A percentile compares a stretch with the other conserved stretches of the same genome.
These are phyloP conservation scores for Pocota personata DNA, from an alignment of 2,888 invertebrate species.

Conservation along the genomic window DNA sequence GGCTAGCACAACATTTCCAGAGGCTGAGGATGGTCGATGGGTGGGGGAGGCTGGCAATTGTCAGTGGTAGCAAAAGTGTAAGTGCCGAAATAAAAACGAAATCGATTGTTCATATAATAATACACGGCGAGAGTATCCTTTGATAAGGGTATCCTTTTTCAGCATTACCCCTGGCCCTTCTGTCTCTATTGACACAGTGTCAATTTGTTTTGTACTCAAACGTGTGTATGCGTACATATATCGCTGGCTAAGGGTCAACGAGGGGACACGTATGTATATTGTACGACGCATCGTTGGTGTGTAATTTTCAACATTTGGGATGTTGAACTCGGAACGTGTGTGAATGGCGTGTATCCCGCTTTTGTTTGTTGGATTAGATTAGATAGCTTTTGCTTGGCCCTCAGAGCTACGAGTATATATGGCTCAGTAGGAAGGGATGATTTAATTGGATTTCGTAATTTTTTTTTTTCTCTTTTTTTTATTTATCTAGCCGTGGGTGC, in stretches of 20 bases:
- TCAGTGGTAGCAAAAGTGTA: constrained; percentile 65
- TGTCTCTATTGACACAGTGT: constrained; percentile 65
- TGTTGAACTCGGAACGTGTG: constrained; percentile 51
- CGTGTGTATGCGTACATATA: constrained; percentile 38
- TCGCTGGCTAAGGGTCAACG: constrained; percentile 53
- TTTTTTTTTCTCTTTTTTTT: constrained; percentile 2
- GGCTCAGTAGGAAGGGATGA: constrained; percentile 40
- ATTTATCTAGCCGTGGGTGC: constrained; percentile 49
- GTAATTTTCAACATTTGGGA: constrained; percentile 61
- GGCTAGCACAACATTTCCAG: constrained; percentile 54
- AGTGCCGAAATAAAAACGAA: constrained; percentile 73
- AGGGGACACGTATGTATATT: constrained; percentile 32
- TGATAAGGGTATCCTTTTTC: constrained; percentile 71
- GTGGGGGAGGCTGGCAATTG: constrained; percentile 49
- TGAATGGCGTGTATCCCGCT: constrained; percentile 46
- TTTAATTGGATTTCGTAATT: constrained; percentile 68
- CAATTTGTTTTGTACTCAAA: constrained; percentile 69
- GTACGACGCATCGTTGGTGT: constrained; percentile 43
- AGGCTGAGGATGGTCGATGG: neutral
- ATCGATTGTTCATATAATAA: constrained; percentile 73
- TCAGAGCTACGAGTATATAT: neutral
- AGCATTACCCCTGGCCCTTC: constrained; percentile 34
- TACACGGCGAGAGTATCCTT: constrained; percentile 53
- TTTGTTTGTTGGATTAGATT: constrained; percentile 69
- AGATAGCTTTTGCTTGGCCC: constrained; percentile 38